Conservation (phyloP, 1,140 invertebrate genomes). For the Papilio aristodemus region DNA sequence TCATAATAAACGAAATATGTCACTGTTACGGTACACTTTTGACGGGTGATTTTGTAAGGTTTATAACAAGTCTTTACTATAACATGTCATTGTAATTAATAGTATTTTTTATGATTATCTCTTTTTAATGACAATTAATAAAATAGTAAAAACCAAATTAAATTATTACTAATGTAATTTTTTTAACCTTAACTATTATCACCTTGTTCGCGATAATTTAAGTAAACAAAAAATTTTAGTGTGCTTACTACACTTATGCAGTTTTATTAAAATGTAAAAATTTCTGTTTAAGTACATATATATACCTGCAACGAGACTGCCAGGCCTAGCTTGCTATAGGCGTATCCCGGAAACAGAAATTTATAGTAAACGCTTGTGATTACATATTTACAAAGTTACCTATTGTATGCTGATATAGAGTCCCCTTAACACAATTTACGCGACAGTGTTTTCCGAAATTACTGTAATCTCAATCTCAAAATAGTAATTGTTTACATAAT, state of each 20-base stretch:
- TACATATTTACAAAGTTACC: not conserved
- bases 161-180: constrained; percentile 12
- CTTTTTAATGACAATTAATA: not conserved
- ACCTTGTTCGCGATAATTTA: not conserved
- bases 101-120: too few relatives aligned
- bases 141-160: constrained; percentile 12
- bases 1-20: too few relatives aligned
- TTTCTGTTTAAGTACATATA: too few relatives aligned
- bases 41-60: too few relatives aligned
- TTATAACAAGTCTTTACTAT: too few relatives aligned
- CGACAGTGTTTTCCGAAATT: not conserved
- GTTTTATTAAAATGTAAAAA: too few relatives aligned
- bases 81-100: too few relatives aligned
- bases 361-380: not conserved
- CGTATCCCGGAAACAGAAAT: not conserved
- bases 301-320: too few relatives aligned
- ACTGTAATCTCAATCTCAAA: not conserved
- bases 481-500: not conserved
- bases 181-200: constrained; percentile 24
- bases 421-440: constrained; percentile 1
- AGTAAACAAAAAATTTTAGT: constrained; percentile 2
- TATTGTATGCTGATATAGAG: not conserved
- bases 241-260: too few relatives aligned
- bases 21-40: too few relatives aligned
- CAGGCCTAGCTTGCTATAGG: not conserved